Percentiles rank a stretch among this genome's conserved stretches.
Evolutionary conservation across 1,140 invertebrate genomes (phyloP).

Genomic region (Cryptotermes secundus): DNA sequence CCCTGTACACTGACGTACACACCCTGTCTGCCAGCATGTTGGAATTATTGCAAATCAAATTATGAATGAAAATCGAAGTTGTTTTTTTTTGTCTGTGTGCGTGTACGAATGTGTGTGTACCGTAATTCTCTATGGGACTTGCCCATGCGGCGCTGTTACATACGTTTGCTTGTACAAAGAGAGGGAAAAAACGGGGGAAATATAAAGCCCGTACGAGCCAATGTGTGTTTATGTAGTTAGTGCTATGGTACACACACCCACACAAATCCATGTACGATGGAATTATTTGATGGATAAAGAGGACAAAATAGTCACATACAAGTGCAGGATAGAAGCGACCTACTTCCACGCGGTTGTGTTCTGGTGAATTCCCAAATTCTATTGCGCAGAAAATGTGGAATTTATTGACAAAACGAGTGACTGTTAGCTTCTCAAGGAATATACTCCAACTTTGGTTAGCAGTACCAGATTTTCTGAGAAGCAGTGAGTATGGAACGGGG

Average conservation of each 20-base stretch:
- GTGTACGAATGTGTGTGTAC: conserved; percentile 21
- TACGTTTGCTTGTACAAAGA: conserved; percentile 28
- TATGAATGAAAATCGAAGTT: conserved; percentile 35
- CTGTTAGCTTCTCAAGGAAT: no score
- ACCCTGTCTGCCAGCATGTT: conserved; percentile 27
- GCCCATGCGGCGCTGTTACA: conserved; percentile 22
- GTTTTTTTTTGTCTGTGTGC: conserved; percentile 15
- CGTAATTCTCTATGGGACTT: conserved; percentile 6
- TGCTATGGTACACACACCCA: neutral
- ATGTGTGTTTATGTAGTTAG: conserved; percentile 30
- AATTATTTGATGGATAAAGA: neutral
- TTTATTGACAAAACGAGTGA: no score
- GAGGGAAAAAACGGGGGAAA: conserved; percentile 7
- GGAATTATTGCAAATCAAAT: conserved; percentile 36
- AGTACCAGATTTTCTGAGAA: no score
- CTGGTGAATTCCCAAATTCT: no score
- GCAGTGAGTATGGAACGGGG: no score
- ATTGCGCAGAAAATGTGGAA: no score
- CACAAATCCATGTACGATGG: neutral
- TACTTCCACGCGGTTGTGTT: neutral
- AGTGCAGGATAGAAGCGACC: neutral
- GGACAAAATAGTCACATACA: conserved; percentile 13
- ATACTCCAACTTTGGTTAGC: no score
- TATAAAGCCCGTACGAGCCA: conserved; percentile 18
- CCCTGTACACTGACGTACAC: conserved; percentile 25